A percentile compares a stretch with the other conserved stretches of the same genome.
Conservation (phyloP, 2,888 invertebrate species). For the Gasteruption jaculator region DNA sequence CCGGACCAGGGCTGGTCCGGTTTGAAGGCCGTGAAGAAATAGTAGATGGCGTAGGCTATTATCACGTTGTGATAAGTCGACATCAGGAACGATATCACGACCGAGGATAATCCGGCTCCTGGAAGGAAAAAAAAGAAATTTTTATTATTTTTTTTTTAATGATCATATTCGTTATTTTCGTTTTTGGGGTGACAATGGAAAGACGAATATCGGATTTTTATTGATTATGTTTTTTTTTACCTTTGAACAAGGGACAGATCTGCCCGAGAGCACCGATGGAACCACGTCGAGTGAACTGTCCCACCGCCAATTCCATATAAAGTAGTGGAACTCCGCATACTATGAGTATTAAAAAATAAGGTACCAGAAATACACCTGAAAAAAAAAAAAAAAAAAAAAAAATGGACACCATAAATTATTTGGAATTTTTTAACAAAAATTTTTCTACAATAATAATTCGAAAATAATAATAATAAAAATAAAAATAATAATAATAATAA, state of each 20-base stretch:
- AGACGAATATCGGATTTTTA: constrained; percentile 5
- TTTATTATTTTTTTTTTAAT: constrained; percentile 12
- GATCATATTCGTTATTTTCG: too few species aligned
- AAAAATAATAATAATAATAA: too few species aligned
- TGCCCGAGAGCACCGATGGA: constrained; percentile 89
- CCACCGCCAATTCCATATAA: constrained; percentile 90
- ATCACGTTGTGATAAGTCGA: constrained; percentile 95
- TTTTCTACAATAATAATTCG: too few species aligned
- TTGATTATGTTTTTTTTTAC: constrained; percentile 49
- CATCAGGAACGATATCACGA: constrained; percentile 91
- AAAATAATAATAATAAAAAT: too few species aligned
- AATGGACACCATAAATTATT: too few species aligned
- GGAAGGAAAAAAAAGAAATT: constrained; percentile 20
- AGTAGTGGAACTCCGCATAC: constrained; percentile 89
- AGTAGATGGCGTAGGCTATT: constrained; percentile 90
- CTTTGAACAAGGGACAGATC: constrained; percentile 90
- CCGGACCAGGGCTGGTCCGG: constrained; percentile 85
- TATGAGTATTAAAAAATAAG: constrained; percentile 87
- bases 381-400: too few species aligned
- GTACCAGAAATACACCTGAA: constrained; percentile 90
- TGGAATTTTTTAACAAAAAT: too few species aligned
- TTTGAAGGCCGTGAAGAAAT: constrained; percentile 87
- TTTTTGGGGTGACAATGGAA: too few species aligned
- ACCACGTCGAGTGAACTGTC: constrained; percentile 88
- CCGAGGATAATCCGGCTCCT: constrained; percentile 92